Percentiles rank a stretch among this genome's conserved stretches.
These are phyloP conservation scores for Caerostris darwini DNA, from an alignment of 1,140 invertebrate species.

Conservation along the genomic window DNA sequence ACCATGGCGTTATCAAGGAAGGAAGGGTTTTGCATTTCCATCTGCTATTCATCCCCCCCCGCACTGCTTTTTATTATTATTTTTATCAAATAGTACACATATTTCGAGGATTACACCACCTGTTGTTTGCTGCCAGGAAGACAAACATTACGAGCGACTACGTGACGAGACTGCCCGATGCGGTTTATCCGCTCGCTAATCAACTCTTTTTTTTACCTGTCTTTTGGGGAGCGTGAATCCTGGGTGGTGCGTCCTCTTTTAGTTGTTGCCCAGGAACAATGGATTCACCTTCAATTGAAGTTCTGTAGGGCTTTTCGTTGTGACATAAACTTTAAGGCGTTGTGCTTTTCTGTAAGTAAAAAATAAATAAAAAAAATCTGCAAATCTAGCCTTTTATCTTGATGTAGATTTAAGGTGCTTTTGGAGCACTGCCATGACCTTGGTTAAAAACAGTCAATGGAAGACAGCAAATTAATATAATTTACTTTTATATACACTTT, in stretches of 20 bases:
- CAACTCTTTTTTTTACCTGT: neutral
- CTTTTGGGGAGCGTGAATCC: conserved; percentile 8
- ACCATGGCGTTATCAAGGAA: neutral
- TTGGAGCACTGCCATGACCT: too few species aligned
- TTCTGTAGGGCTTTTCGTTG: neutral
- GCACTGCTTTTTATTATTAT: neutral
- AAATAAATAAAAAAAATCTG: too few species aligned
- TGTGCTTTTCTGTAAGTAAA: neutral
- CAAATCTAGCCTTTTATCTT: too few species aligned
- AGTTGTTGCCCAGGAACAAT: neutral
- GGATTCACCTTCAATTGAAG: neutral
- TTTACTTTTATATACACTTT: too few species aligned
- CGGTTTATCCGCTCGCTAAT: neutral
- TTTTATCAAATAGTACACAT: conserved; percentile 27
- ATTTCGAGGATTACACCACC: conserved; percentile 15
- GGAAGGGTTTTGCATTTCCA: conserved; percentile 27
- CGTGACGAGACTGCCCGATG: conserved; percentile 2
- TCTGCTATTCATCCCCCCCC: neutral
- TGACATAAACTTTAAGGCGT: neutral
- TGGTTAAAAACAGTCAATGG: too few species aligned
- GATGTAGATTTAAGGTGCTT: too few species aligned
- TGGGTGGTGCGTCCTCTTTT: conserved; percentile 11
- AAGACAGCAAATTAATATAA: too few species aligned
- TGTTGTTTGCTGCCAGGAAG: neutral
- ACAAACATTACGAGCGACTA: neutral